These are phyloP conservation scores for Dryobates pubescens DNA, from an alignment of 2,797 vertebrate genomes.

Conservation along the genomic window DNA sequence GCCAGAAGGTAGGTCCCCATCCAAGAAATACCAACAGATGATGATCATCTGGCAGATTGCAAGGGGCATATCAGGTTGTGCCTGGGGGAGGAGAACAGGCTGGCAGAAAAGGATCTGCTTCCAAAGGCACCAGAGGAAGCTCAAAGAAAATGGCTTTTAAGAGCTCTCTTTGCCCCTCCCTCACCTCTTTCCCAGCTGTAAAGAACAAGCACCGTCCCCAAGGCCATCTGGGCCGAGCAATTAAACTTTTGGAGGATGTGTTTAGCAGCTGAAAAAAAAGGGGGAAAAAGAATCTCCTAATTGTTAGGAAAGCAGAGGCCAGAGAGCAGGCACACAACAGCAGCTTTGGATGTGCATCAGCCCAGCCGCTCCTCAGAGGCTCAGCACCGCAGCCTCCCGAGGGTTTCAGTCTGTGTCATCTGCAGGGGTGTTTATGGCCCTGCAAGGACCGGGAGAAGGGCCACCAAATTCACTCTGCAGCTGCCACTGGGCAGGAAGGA, in stretches of 20 bases:
- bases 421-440: neutral
- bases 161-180: neutral
- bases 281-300: neutral
- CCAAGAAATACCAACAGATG: conserved; percentile 47
- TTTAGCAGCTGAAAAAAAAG: conserved; percentile 22
- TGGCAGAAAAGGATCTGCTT: conserved; percentile 40
- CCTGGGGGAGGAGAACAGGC: conserved; percentile 10
- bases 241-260: neutral
- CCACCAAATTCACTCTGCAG: neutral
- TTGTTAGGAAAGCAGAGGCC: conserved; percentile 23
- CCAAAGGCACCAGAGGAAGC: conserved; percentile 16
- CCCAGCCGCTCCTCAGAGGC: neutral
- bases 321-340: neutral
- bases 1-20: conserved; percentile 8
- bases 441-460: neutral
- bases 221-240: conserved; percentile 17
- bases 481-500: neutral
- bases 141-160: conserved; percentile 36
- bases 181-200: neutral
- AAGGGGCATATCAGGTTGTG: conserved; percentile 47
- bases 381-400: neutral
- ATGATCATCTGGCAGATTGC: conserved; percentile 45
- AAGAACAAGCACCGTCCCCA: conserved; percentile 38
- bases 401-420: neutral
- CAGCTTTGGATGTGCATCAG: neutral